These are phyloP conservation scores for Phrynocephalus vlangalii DNA, from an alignment of 2,797 vertebrate species.

Conservation along the genomic window DNA sequence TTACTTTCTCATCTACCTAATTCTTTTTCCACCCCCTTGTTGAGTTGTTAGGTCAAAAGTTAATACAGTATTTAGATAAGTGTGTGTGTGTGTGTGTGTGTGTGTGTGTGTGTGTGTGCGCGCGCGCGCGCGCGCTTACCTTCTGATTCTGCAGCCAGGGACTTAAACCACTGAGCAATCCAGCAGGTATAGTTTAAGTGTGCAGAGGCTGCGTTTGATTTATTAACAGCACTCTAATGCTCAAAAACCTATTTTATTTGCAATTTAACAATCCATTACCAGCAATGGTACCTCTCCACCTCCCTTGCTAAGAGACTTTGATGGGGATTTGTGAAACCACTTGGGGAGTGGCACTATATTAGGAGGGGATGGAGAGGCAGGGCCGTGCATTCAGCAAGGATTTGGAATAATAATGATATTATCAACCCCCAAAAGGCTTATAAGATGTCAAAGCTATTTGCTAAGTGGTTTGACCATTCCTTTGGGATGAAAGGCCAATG, in stretches of 20 bases:
- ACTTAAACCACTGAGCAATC: too few relatives aligned
- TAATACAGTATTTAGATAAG: not conserved
- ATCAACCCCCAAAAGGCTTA: conserved; percentile 2
- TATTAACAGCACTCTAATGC: not conserved
- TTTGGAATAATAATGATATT: not conserved
- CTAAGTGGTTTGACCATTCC: conserved; percentile 52
- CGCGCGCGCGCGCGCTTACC: too few relatives aligned
- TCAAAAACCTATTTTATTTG: not conserved
- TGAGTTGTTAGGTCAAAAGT: not conserved
- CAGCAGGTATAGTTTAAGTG: too few relatives aligned
- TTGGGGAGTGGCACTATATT: not conserved
- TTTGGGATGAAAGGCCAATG: conserved; percentile 33
- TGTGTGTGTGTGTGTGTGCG: not conserved
- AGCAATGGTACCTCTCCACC: too few relatives aligned
- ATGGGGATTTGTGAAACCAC: not conserved
- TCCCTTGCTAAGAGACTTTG: not conserved
- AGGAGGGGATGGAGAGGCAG: accelerated
- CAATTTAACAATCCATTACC: too few relatives aligned
- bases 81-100: not conserved
- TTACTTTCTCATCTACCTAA: not conserved
- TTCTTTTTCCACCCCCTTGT: not conserved
- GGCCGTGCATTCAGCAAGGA: not conserved
- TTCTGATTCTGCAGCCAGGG: too few relatives aligned
- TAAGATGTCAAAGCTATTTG: conserved; percentile 38
- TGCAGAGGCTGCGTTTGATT: not conserved